Conservation (phyloP, 2,888 invertebrate genomes). For the Tetranychus truncatus region DNA sequence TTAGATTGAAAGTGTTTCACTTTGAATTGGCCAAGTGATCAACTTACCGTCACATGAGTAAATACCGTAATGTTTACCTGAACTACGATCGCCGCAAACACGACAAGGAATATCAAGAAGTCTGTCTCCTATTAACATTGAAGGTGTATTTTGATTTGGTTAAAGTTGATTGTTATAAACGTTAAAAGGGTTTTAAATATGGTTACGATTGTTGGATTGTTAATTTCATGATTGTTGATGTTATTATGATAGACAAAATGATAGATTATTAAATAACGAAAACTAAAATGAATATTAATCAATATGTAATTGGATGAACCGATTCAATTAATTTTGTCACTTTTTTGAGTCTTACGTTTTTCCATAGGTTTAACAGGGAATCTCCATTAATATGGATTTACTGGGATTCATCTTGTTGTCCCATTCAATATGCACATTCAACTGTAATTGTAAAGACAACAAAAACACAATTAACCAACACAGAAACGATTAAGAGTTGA, state of each 20-base stretch:
- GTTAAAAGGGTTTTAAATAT: too few relatives aligned
- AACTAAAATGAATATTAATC: not conserved
- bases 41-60: slow-evolving; percentile 91
- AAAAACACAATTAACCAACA: not conserved
- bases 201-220: too few relatives aligned
- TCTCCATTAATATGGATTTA: not conserved
- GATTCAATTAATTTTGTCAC: not conserved
- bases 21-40: slow-evolving; percentile 6
- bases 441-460: not conserved
- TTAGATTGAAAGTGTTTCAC: not conserved
- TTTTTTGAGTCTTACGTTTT: not conserved
- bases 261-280: not conserved
- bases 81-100: slow-evolving; percentile 94
- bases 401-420: not conserved
- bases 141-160: not conserved
- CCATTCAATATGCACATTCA: not conserved
- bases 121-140: slow-evolving; percentile 57
- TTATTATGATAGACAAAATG: not conserved
- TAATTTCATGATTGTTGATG: too few relatives aligned
- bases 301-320: too few relatives aligned
- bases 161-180: slow-evolving; percentile 3
- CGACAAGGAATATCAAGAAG: slow-evolving; percentile 95
- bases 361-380: slow-evolving; percentile 1
- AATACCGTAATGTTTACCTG: slow-evolving; percentile 98
- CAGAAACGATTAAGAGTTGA: not conserved